Percentiles rank a stretch among this genome's conserved stretches.
Conservation (phyloP, 2,113 vertebrate species). For the Pachycephala philippinensis region DNA sequence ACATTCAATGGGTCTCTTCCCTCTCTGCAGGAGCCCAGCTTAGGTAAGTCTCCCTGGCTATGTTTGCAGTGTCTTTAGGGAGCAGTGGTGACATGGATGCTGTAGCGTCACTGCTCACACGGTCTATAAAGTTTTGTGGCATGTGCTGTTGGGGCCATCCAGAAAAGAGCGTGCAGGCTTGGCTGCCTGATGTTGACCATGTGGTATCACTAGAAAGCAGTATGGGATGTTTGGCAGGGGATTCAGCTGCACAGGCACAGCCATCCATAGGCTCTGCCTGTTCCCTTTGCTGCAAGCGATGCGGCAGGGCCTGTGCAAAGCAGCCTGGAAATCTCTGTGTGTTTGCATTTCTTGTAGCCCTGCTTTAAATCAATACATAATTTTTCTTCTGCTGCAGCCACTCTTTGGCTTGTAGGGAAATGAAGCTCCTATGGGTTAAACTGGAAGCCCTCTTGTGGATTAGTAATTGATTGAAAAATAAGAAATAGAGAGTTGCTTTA, state of each 20-base stretch:
- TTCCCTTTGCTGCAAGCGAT: rapidly evolving
- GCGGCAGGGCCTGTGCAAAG: not conserved
- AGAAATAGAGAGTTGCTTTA: not conserved
- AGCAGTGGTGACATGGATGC: rapidly evolving
- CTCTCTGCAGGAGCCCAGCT: not conserved
- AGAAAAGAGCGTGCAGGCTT: not conserved
- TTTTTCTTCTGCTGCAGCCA: not conserved
- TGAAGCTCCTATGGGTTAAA: not conserved
- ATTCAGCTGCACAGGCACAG: not conserved
- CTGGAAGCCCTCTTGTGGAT: not conserved
- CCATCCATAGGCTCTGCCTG: not conserved
- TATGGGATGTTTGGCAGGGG: not conserved
- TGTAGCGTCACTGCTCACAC: not conserved
- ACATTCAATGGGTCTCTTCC: not conserved
- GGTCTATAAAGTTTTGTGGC: not conserved
- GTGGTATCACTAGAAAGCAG: not conserved
- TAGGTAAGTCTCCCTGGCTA: slow-evolving; percentile 19
- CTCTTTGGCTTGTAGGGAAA: not conserved
- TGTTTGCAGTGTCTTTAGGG: not conserved
- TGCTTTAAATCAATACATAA: not conserved
- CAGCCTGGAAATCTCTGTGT: not conserved
- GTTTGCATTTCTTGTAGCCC: not conserved
- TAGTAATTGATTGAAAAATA: not conserved
- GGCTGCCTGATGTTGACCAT: not conserved
- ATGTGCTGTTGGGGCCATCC: not conserved